A percentile compares a stretch with the other conserved stretches of the same genome.
Evolutionary conservation across 2,888 invertebrate genomes (phyloP).

Genomic region (Galerucella nymphaeae): DNA sequence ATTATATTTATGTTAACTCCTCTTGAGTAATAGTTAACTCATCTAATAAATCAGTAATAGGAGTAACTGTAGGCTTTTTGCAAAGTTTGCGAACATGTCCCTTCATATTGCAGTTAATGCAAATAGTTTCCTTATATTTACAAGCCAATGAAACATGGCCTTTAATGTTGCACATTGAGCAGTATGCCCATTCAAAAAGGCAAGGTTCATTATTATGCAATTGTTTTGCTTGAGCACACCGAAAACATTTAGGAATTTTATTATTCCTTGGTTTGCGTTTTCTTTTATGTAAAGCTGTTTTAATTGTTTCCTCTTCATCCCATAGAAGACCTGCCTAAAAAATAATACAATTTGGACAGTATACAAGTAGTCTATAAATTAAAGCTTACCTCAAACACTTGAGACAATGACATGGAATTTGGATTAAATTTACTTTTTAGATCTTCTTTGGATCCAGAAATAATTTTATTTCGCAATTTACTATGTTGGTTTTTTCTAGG

Average conservation of each 20-base stretch:
- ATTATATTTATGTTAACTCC: not conserved
- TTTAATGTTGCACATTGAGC: conserved; percentile 30
- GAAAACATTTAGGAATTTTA: conserved; percentile 35
- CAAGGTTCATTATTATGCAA: conserved; percentile 32
- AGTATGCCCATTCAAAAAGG: conserved; percentile 38
- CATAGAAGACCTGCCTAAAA: conserved; percentile 27
- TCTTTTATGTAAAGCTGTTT: conserved; percentile 6
- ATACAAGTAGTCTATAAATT: not conserved
- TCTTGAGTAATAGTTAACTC: not conserved
- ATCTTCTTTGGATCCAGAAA: conserved; percentile 11
- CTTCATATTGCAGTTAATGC: conserved; percentile 33
- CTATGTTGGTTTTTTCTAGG: conserved; percentile 13
- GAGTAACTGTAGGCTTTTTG: conserved; percentile 1
- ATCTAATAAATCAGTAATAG: not conserved
- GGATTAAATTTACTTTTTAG: conserved; percentile 28
- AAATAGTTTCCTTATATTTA: conserved; percentile 38
- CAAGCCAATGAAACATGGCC: conserved; percentile 40
- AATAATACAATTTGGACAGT: not conserved
- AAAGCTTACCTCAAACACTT: conserved; percentile 24
- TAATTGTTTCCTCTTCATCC: conserved; percentile 22
- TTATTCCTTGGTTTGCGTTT: conserved; percentile 33
- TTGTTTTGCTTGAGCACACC: conserved; percentile 24
- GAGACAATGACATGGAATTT: conserved; percentile 26
- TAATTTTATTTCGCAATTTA: conserved; percentile 29
- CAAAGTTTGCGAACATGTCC: conserved; percentile 40